Conservation (phyloP, 2,888 invertebrate species). For the Hanleya hanleyi region DNA sequence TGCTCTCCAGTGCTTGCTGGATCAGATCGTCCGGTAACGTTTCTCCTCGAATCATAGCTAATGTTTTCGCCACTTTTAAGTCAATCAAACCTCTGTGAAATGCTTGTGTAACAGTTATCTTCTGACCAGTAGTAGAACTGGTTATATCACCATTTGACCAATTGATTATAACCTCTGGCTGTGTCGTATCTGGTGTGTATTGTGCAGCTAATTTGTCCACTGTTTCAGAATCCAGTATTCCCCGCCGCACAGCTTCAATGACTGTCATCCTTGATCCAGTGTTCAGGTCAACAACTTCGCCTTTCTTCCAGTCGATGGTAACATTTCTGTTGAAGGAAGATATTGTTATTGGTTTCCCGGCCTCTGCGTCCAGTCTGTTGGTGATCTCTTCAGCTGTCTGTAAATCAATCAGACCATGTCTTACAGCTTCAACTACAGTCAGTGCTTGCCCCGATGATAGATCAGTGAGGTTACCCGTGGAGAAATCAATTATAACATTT, state of each 20-base stretch:
- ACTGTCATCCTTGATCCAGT: slow-evolving; percentile 86
- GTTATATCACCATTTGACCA: slow-evolving; percentile 80
- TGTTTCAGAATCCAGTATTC: slow-evolving; percentile 79
- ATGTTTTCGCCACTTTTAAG: slow-evolving; percentile 50
- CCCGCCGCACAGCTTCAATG: slow-evolving; percentile 81
- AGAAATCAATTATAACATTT: neutral
- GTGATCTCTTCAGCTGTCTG: neutral
- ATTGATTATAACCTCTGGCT: slow-evolving; percentile 77
- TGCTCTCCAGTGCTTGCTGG: neutral
- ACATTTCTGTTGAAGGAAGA: slow-evolving; percentile 24
- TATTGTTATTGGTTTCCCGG: neutral
- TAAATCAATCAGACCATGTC: slow-evolving; percentile 40
- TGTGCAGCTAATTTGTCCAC: slow-evolving; percentile 76
- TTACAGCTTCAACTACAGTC: slow-evolving; percentile 35
- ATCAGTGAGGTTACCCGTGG: slow-evolving; percentile 16
- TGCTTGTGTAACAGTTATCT: slow-evolving; percentile 87
- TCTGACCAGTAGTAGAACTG: slow-evolving; percentile 79
- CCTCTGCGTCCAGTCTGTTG: neutral
- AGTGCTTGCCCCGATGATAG: slow-evolving; percentile 45
- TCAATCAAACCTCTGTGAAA: slow-evolving; percentile 54
- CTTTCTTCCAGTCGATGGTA: slow-evolving; percentile 58
- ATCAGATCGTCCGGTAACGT: slow-evolving; percentile 3
- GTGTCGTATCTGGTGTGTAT: slow-evolving; percentile 37
- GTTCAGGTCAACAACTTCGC: slow-evolving; percentile 76
- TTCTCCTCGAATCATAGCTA: slow-evolving; percentile 30